Base-by-base conservation (phyloP, 2,888 invertebrate genomes). In the Ophioninae sp. region DNA sequence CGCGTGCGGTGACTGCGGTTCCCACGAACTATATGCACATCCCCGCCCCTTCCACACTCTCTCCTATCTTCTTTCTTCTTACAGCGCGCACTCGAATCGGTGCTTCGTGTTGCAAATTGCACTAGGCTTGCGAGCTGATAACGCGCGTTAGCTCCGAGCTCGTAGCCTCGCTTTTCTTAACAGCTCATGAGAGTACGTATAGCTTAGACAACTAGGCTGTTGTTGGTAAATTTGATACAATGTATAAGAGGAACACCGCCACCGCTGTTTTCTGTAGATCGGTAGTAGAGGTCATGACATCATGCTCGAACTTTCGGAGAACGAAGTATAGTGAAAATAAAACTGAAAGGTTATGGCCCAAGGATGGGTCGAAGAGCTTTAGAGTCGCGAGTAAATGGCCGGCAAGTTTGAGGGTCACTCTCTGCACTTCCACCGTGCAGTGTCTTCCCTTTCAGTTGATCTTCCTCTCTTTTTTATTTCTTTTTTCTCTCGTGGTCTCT, bases 381-480 rank as follows among this genome's bases (percentile, higher is more conserved):
- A 57, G 68, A 75, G 44, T 68, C 67, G 74, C 57, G 73, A 59
- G 79, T 85, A 86, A 86, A 84, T 85, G 85, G 83, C 83, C 84
- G 82, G 81, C 62, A 81, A 83, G 84, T 84, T 84, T 62, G 84
- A 83, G 84, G 86, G 85, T 85, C 86, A 86, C 80, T 77, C 62
- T 70, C 62, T 70, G 75, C 72, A 81, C 82, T 73, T 81, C 78
- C 75, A 56, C 79, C 30, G 30, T 30, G 30, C 30, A 30, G 30
- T 30, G 30, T 30, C 76, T 79, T 76, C 56, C 59, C 78, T 68
- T 68, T 50, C 68, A n/a, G 37, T 30, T 17, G 39, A 17, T 20
- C 21, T 65, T 56, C 65, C 65, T 62, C 70, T 41, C 30, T 59
- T 39, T 73, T 23, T 70, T 64, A n/a, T 23, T 65, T 61, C 13